A percentile compares a stretch with the other conserved stretches of the same genome.
Evolutionary conservation across 2,113 vertebrate genomes (phyloP).

Genomic region (Daubentonia madagascariensis): DNA sequence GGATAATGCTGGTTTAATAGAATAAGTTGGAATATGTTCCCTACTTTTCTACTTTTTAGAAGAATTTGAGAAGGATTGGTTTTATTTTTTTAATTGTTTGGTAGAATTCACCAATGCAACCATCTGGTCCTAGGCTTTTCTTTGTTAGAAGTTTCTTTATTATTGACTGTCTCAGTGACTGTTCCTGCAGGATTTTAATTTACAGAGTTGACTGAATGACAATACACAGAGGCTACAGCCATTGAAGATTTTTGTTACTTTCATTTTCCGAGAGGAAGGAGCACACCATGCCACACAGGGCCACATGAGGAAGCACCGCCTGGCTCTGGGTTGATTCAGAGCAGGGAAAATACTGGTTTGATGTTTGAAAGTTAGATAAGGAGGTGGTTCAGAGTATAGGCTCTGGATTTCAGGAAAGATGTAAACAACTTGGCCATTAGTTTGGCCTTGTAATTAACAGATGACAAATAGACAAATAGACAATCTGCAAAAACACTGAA

Average conservation of each 20-base stretch:
- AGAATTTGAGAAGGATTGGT: not conserved
- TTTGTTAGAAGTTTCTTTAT: not conserved
- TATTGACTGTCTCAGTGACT: not conserved
- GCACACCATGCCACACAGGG: not conserved
- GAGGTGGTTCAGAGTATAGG: not conserved
- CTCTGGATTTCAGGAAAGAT: not conserved
- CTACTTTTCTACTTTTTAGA: not conserved
- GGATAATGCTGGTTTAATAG: not conserved
- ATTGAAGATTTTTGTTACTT: not conserved
- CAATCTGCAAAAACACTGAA: not conserved
- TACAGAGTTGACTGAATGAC: not conserved
- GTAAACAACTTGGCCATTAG: not conserved
- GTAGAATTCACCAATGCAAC: not conserved
- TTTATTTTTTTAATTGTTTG: not conserved
- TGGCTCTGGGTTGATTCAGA: not conserved
- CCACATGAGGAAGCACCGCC: not conserved
- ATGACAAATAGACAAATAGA: not conserved
- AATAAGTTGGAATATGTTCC: not conserved
- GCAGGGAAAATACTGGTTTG: not conserved
- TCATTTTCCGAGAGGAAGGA: not conserved
- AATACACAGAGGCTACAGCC: not conserved
- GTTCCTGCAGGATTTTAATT: not conserved
- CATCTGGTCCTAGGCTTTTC: not conserved
- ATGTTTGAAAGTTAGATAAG: not conserved
- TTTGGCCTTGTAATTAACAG: not conserved